Conservation (phyloP, 2,888 invertebrate genomes). For the Tiphia femorata region DNA sequence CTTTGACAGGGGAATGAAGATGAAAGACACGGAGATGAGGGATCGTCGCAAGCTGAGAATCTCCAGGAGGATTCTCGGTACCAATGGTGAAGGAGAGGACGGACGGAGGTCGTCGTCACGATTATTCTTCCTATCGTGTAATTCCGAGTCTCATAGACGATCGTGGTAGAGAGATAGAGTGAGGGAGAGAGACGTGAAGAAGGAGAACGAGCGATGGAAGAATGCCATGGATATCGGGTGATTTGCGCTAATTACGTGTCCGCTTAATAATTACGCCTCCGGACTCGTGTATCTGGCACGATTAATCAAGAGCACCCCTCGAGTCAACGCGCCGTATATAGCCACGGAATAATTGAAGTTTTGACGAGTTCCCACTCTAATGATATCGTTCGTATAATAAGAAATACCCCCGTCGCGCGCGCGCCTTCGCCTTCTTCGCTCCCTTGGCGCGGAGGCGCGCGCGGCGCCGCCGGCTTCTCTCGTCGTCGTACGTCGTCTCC, state of each 20-base stretch:
- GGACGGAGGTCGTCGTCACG: background rate
- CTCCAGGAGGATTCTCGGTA: background rate
- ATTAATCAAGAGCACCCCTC: slow-evolving; percentile 38
- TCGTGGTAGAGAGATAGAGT: background rate
- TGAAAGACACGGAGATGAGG: slow-evolving; percentile 17
- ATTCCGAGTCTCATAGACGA: slow-evolving; percentile 32
- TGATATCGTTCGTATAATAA: slow-evolving; percentile 44
- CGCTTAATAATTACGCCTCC: slow-evolving; percentile 37
- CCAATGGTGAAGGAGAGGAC: slow-evolving; percentile 4
- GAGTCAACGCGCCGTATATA: slow-evolving; percentile 34
- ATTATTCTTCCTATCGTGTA: slow-evolving; percentile 21
- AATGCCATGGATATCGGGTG: slow-evolving; percentile 37
- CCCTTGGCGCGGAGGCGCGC: background rate
- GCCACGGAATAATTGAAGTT: slow-evolving; percentile 45
- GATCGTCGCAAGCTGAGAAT: background rate
- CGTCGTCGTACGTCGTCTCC: too few species aligned
- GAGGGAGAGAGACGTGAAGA: background rate
- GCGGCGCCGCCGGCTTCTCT: too few species aligned
- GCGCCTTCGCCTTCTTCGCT: background rate
- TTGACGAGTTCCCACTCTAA: slow-evolving; percentile 46
- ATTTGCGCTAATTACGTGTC: slow-evolving; percentile 50
- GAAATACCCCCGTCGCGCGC: slow-evolving; percentile 8
- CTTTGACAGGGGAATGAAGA: slow-evolving; percentile 19
- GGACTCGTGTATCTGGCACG: slow-evolving; percentile 16
- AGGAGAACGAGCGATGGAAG: slow-evolving; percentile 2